Evolutionary conservation across 2,888 invertebrate species (phyloP).

Genomic region (Mamestra brassicae): DNA sequence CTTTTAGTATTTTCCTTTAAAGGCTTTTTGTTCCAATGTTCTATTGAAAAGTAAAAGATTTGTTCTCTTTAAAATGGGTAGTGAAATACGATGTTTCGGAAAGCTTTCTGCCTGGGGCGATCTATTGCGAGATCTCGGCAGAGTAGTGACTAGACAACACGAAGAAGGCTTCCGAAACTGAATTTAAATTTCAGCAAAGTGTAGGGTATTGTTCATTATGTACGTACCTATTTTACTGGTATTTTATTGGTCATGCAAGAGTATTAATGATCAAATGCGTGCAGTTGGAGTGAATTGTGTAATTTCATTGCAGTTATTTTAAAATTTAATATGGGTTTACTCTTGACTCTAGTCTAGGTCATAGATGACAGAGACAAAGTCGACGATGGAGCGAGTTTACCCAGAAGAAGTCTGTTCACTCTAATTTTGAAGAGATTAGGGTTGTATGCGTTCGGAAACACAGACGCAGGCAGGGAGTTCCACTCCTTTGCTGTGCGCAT

Average conservation of each 20-base stretch:
- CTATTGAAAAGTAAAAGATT: conserved; percentile 39
- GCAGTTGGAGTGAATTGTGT: too few relatives aligned
- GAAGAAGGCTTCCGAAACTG: conserved; percentile 23
- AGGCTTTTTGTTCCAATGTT: conserved; percentile 24
- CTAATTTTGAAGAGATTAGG: too few relatives aligned
- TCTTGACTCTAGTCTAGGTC: too few relatives aligned
- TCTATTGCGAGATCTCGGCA: conserved; percentile 39
- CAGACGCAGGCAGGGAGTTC: too few relatives aligned
- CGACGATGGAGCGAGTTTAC: too few relatives aligned
- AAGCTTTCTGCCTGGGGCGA: conserved; percentile 41
- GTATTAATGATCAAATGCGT: too few relatives aligned
- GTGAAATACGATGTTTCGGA: conserved; percentile 32
- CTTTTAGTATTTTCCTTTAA: conserved; percentile 36
- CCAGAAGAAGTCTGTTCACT: too few relatives aligned
- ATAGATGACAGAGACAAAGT: too few relatives aligned
- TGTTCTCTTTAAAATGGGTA: conserved; percentile 41
- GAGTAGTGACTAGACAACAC: conserved; percentile 20
- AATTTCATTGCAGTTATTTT: too few relatives aligned
- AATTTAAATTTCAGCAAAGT: conserved; percentile 37
- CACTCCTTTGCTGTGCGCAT: too few relatives aligned
- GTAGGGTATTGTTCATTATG: conserved; percentile 14
- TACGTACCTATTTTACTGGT: not conserved
- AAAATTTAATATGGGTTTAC: too few relatives aligned
- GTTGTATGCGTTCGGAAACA: too few relatives aligned
- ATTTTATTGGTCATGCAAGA: not conserved